These are phyloP conservation scores for Cyphomyrus plagiostoma DNA, from an alignment of 2,113 vertebrate genomes.

Conservation along the genomic window DNA sequence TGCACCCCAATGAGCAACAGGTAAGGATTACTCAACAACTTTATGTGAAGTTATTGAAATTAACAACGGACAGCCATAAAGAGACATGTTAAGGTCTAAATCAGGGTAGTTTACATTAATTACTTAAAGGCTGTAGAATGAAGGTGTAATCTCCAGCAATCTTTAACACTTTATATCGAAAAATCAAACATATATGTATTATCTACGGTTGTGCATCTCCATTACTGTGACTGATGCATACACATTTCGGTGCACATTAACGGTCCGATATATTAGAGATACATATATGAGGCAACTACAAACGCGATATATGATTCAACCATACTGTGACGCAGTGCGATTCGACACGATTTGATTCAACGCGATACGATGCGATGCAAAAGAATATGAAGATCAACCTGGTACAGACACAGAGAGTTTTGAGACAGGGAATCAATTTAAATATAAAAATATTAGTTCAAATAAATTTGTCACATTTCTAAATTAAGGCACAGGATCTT, in stretches of 20 bases:
- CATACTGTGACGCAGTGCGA: neutral
- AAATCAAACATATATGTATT: neutral
- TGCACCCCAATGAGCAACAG: conserved; percentile 49
- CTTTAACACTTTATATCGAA: neutral
- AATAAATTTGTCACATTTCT: neutral
- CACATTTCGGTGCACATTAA: neutral
- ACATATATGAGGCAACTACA: neutral
- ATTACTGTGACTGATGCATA: neutral
- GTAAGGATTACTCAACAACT: conserved; percentile 40
- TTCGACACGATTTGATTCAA: neutral
- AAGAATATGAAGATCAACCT: neutral
- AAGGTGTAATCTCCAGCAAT: neutral
- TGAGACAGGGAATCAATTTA: neutral
- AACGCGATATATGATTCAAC: neutral
- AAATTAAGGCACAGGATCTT: neutral
- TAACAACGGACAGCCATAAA: neutral
- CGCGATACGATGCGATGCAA: neutral
- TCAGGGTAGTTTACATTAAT: neutral
- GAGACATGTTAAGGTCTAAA: neutral
- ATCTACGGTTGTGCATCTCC: neutral
- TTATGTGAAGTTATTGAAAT: neutral
- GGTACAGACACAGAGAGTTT: neutral
- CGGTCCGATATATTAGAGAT: neutral
- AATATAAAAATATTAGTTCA: neutral
- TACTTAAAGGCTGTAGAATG: neutral